Percentiles rank a stretch among this genome's conserved stretches.
Evolutionary conservation across 2,113 vertebrate genomes (phyloP).

Genomic region (Terrapene triunguis): DNA sequence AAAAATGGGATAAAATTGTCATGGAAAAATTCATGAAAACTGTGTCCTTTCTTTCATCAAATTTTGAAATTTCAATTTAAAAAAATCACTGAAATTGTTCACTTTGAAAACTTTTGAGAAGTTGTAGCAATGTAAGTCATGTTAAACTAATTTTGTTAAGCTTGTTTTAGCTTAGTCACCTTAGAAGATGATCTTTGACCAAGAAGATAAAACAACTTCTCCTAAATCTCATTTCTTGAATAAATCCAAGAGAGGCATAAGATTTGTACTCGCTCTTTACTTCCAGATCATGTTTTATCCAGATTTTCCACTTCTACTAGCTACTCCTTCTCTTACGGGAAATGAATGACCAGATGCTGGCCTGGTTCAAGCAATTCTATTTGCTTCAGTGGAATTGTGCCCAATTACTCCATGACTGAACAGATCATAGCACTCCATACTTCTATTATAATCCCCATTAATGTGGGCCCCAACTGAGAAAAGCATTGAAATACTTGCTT

Average conservation of each 20-base stretch:
- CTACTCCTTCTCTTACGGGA: neutral
- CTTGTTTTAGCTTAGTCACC: neutral
- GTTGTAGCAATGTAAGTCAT: neutral
- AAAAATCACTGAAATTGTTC: neutral
- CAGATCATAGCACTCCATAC: constrained; percentile 49
- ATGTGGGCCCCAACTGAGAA: constrained; percentile 13
- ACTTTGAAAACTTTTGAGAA: neutral
- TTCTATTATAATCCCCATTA: constrained; percentile 26
- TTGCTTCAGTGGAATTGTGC: constrained; percentile 53
- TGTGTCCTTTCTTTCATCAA: neutral
- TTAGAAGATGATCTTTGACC: neutral
- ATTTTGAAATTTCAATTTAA: neutral
- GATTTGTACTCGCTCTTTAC: neutral
- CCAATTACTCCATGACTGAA: constrained; percentile 10
- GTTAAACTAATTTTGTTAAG: neutral
- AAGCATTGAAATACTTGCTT: constrained; percentile 4
- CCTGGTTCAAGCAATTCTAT: constrained; percentile 18
- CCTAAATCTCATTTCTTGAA: neutral
- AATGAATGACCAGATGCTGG: constrained; percentile 29
- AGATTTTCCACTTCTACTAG: neutral
- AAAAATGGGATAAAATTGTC: neutral
- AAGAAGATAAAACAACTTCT: neutral
- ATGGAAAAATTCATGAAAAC: neutral
- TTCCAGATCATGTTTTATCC: neutral
- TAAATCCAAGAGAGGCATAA: neutral